Evolutionary conservation across 2,888 invertebrate genomes (phyloP).

Genomic region (Mellilla xanthometata): DNA sequence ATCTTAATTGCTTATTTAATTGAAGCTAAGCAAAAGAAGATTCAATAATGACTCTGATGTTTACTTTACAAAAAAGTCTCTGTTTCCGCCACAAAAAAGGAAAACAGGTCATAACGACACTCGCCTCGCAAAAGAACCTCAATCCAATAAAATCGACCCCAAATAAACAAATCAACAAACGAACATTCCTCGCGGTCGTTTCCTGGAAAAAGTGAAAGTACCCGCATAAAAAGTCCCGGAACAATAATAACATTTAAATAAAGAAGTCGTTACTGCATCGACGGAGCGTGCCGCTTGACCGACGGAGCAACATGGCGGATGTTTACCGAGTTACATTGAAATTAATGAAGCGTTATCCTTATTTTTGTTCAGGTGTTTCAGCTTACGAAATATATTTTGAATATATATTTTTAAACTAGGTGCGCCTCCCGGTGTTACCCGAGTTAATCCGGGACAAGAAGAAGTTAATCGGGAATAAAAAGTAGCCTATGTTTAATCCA

Average conservation of each 20-base stretch:
- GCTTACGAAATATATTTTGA: no score
- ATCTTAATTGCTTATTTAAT: no score
- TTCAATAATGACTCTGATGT: no score
- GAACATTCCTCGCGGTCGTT: constrained; percentile 14
- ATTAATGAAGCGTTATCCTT: no score
- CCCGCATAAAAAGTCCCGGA: constrained; percentile 31
- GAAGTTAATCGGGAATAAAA: no score
- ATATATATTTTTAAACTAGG: no score
- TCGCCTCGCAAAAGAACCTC: background rate
- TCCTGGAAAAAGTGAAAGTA: constrained; percentile 21
- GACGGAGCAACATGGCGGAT: background rate
- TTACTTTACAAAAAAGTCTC: background rate
- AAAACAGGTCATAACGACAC: background rate
- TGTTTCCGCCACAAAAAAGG: background rate
- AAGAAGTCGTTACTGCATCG: constrained; percentile 31
- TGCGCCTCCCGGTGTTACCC: no score
- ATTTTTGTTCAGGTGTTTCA: no score
- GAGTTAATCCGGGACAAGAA: no score
- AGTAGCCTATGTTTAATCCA: no score
- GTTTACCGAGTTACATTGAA: background rate
- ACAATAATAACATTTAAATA: constrained; percentile 46
- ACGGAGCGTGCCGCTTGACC: constrained; percentile 14
- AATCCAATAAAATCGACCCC: constrained; percentile 16
- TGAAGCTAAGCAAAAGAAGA: no score
- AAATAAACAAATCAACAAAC: constrained; percentile 22